These are phyloP conservation scores for Actias luna DNA, from an alignment of 2,888 invertebrate species.

Conservation along the genomic window DNA sequence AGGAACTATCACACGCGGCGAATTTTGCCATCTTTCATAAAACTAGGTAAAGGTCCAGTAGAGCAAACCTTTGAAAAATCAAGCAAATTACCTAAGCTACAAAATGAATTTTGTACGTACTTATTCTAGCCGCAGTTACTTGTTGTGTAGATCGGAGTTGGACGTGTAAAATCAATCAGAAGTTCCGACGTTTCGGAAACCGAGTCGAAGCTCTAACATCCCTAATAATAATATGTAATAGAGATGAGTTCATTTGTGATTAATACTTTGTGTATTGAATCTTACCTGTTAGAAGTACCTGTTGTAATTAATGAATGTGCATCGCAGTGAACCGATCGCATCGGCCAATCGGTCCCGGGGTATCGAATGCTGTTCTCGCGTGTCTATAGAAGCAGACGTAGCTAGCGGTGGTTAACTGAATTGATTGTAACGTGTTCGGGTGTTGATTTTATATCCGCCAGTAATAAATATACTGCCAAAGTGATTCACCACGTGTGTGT, in stretches of 20 bases:
- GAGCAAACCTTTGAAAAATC: too few species aligned
- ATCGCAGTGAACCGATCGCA: slow-evolving; percentile 75
- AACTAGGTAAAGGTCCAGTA: too few species aligned
- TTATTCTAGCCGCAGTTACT: too few species aligned
- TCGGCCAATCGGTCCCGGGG: slow-evolving; percentile 54
- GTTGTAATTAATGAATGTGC: slow-evolving; percentile 76
- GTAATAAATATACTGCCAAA: slow-evolving; percentile 74
- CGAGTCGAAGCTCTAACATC: too few species aligned
- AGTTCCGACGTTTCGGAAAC: too few species aligned
- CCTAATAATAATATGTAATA: slow-evolving; percentile 41
- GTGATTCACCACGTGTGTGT: slow-evolving; percentile 67
- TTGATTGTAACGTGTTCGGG: slow-evolving; percentile 51
- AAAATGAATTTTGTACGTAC: too few species aligned
- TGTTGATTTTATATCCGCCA: slow-evolving; percentile 64
- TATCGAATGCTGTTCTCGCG: slow-evolving; percentile 67
- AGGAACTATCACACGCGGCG: too few species aligned
- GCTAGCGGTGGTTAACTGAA: slow-evolving; percentile 55
- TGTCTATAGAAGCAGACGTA: slow-evolving; percentile 60
- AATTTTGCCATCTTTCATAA: too few species aligned
- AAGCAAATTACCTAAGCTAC: too few species aligned
- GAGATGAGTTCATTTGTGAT: slow-evolving; percentile 76
- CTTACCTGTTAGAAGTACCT: slow-evolving; percentile 80
- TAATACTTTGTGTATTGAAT: slow-evolving; percentile 71
- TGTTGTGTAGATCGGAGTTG: too few species aligned
- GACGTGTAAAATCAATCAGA: too few species aligned